Percentiles rank a stretch among this genome's conserved stretches.
phyloP scores from a whole-genome alignment of 2,113 vertebrate species.

The Mus pahari region DNA sequence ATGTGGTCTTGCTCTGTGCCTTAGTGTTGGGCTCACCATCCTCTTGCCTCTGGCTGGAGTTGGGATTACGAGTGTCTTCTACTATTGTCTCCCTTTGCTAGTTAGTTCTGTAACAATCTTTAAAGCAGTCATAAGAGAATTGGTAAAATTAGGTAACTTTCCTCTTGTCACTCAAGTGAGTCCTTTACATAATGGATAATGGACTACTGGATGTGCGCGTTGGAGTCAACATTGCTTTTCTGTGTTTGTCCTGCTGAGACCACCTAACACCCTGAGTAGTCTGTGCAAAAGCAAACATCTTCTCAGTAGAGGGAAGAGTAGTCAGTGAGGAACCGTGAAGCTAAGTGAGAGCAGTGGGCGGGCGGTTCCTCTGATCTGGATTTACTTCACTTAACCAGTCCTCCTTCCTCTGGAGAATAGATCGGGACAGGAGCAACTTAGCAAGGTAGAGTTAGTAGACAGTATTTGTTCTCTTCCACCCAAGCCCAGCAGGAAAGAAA shows the following conservation, averaged over 20 bases:
- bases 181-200: background rate
- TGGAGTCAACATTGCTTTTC: background rate
- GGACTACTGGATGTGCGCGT: background rate
- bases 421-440: background rate
- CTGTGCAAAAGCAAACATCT: background rate
- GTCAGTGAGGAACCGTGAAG: background rate
- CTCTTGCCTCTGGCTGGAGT: background rate
- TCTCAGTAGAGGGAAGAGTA: background rate
- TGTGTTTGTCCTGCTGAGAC: background rate
- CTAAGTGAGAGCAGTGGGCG: background rate
- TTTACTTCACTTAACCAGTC: background rate
- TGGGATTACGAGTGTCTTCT: background rate
- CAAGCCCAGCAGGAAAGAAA: background rate
- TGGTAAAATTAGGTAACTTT: background rate
- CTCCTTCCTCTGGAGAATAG: background rate
- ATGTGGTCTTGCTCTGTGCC: background rate
- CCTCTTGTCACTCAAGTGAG: constrained; percentile 4
- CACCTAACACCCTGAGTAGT: background rate
- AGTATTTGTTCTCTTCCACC: background rate
- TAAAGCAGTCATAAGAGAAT: background rate
- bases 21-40: background rate
- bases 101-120: background rate
- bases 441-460: background rate
- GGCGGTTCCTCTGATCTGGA: background rate
- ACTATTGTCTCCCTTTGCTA: background rate